phyloP scores from a whole-genome alignment of 1,140 invertebrate species.

The Sycophila sp. region DNA sequence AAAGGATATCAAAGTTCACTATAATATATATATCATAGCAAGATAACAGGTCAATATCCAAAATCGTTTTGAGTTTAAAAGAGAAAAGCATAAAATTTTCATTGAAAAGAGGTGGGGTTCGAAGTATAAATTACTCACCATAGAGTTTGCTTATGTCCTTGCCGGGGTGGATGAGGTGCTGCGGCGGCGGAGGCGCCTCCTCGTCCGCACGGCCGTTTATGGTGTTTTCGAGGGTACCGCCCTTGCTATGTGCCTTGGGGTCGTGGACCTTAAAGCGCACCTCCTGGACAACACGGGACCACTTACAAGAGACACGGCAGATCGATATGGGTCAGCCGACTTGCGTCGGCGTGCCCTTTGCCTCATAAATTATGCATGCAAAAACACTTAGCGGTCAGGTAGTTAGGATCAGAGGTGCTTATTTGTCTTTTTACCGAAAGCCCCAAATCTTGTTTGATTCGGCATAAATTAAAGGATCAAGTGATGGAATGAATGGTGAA shows the following conservation, averaged over 20 bases:
- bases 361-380: slow-evolving; percentile 10
- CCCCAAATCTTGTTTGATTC: too few species aligned
- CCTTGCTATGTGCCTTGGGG: slow-evolving; percentile 90
- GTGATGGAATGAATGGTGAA: too few species aligned
- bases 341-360: slow-evolving; percentile 19
- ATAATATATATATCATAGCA: background rate
- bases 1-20: background rate
- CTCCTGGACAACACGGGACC: slow-evolving; percentile 85
- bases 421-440: too few species aligned
- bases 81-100: background rate
- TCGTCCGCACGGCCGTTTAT: slow-evolving; percentile 82
- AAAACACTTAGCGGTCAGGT: slow-evolving; percentile 1
- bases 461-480: too few species aligned
- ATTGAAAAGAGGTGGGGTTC: slow-evolving; percentile 8
- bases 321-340: slow-evolving; percentile 52
- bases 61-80: background rate
- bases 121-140: slow-evolving; percentile 55
- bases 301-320: slow-evolving; percentile 75
- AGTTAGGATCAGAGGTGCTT: too few species aligned
- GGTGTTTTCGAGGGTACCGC: slow-evolving; percentile 88
- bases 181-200: slow-evolving; percentile 76
- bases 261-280: slow-evolving; percentile 94
- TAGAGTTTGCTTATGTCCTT: slow-evolving; percentile 89
- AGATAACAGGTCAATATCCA: too few species aligned
- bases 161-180: slow-evolving; percentile 81